Evolutionary conservation across 2,797 vertebrate species (phyloP), one percentile per base, ranked within the genome.

Genomic region (Echeneis naucrates): DNA sequence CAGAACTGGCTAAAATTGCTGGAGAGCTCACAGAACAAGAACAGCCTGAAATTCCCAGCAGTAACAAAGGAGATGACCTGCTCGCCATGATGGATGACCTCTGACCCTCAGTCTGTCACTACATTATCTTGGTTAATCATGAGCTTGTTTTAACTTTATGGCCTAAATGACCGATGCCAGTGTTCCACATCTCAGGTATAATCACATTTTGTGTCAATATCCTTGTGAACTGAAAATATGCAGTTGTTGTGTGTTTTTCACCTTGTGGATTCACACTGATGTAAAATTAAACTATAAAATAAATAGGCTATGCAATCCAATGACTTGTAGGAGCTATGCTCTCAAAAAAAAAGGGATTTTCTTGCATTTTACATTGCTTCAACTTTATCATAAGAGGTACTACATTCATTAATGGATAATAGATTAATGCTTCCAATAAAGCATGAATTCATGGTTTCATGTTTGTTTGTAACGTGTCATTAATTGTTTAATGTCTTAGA

Each of bases 21-120:
- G 95, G 95, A 4, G 91, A 96, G 85, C 94, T 98, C 85, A 78
- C 91, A 12, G 89, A 94, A 62, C 68, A 92, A 26, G 84, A 92
- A 51, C 69, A 71, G 0, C 55, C 61, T 0, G 80, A 40, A 59
- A 87, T 79, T 0, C 21, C 69, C 10, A 94, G 69, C 82, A 94
- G 78, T 64, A 96, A 61, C 88, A 98, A 96, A 77, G 97, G 97
- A 30, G 96, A 96, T 0, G 96, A 97, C 50, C 88, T 98, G 68
- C 87, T 98, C 54, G 96, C 96, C 58, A 94, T 98, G 94, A 97
- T 99, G 97, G 97, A 98, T 5, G 93, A 93, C 26, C 91, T 96
- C 33, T 96, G 91, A 95, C 47, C 5, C 16, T 48, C 30, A 1
- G 7, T 9, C 8, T 4, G 14, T 26, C 21, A 19, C 32, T 9